Evolutionary conservation across 2,888 invertebrate species (phyloP), one percentile per base, ranked within the genome.

Genomic region (Megamerina dolium): DNA sequence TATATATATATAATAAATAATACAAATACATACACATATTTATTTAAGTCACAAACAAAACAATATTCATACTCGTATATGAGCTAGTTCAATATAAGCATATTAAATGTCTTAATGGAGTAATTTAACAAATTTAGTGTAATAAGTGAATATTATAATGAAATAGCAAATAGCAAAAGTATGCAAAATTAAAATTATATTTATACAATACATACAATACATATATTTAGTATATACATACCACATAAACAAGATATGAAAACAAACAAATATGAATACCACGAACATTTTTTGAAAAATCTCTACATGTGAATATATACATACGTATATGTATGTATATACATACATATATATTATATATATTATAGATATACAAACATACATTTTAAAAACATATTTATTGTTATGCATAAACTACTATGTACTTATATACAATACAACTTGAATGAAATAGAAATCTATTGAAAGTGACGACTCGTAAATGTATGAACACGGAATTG

Each of bases 251-350:
- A 46, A 19, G 20, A n/a, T n/a, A n/a, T n/a, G n/a, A n/a, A n/a
- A n/a, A n/a, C n/a, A n/a, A n/a, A n/a, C 37, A 8, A 21, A 27
- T 30, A 43, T 23, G 36, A 45, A 45, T 33, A 42, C n/a, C n/a
- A 46, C 29, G 26, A 47, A 46, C 35, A 42, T 47, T 48, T 49
- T 52, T 51, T 51, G 34, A 41, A 47, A 49, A 16, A 38, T 45
- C 50, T 53, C 53, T 54, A 48, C 46, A 52, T 54, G 51, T 52
- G 50, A 51, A 45, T 20, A 30, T n/a, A n/a, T n/a, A n/a, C n/a
- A n/a, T n/a, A n/a, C n/a, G n/a, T n/a, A n/a, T n/a, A n/a, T n/a
- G n/a, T n/a, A n/a, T n/a, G n/a, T n/a, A n/a, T n/a, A 37, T 37
- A 37, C 43, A 50, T 42, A 31, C 14, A 27, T 23, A 29, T 27